Percentiles rank a stretch among this genome's conserved stretches.
These are phyloP conservation scores for Bombus affinis DNA, from an alignment of 1,140 invertebrate genomes.

Conservation along the genomic window DNA sequence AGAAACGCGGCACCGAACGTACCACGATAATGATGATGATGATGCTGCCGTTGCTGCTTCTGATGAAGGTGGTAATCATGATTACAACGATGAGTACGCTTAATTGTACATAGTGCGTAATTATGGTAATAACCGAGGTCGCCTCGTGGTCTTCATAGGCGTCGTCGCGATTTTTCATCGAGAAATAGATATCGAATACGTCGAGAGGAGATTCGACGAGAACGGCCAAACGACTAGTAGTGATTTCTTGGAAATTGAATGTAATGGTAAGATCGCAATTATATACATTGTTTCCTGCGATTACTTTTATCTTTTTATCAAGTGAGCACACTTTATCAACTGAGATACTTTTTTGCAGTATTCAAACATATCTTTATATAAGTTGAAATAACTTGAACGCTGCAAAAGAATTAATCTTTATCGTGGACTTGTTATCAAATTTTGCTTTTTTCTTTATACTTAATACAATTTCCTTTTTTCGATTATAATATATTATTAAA, in stretches of 20 bases:
- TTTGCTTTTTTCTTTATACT: background rate
- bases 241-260: background rate
- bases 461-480: background rate
- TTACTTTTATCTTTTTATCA: background rate
- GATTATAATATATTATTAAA: too few species aligned
- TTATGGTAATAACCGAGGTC: slow-evolving; percentile 60
- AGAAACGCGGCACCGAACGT: background rate
- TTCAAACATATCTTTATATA: too few species aligned
- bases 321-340: background rate
- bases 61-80: slow-evolving; percentile 53
- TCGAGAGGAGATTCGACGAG: background rate
- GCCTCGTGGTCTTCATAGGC: slow-evolving; percentile 19
- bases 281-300: background rate
- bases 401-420: background rate
- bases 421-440: background rate
- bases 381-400: background rate
- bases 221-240: background rate
- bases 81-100: slow-evolving; percentile 51
- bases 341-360: background rate
- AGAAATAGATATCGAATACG: background rate
- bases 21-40: slow-evolving; percentile 24
- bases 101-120: slow-evolving; percentile 57
- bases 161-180: slow-evolving; percentile 2
- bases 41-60: slow-evolving; percentile 27
- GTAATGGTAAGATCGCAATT: background rate